These are phyloP conservation scores for Prunella strophiata DNA, from an alignment of 2,797 vertebrate species.

Conservation along the genomic window DNA sequence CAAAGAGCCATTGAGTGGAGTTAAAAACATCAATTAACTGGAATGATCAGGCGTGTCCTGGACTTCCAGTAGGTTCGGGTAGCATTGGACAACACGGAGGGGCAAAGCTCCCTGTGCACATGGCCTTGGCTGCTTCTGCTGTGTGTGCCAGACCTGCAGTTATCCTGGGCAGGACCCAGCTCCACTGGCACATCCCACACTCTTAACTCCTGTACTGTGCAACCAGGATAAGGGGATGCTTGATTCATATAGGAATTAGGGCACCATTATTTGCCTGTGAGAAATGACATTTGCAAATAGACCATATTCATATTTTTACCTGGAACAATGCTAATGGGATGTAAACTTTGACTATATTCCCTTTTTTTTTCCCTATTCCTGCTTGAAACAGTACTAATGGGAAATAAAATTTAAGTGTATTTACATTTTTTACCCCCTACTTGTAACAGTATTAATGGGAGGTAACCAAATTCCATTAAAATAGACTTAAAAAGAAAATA, in stretches of 20 bases:
- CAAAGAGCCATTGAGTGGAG: slow-evolving; percentile 18
- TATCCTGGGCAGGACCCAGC: not conserved
- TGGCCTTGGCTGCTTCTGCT: not conserved
- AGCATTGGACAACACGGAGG: accelerated
- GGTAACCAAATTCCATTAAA: not conserved
- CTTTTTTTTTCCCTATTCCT: not conserved
- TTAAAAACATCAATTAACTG: not conserved
- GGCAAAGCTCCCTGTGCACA: not conserved
- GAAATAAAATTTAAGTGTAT: not conserved
- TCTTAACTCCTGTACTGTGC: not conserved
- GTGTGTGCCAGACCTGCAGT: not conserved
- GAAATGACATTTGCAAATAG: not conserved
- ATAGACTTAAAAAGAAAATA: not conserved
- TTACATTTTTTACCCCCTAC: not conserved
- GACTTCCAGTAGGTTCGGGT: not conserved
- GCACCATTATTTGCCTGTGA: not conserved
- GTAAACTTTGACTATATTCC: not conserved
- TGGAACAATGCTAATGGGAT: not conserved
- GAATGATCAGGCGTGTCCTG: not conserved
- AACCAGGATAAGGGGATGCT: not conserved
- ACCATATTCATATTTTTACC: not conserved
- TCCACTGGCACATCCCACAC: not conserved
- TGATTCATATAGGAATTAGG: accelerated
- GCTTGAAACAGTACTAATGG: not conserved
- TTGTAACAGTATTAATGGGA: not conserved